phyloP scores from a whole-genome alignment of 2,797 vertebrate genomes.

The Anguilla megastoma region DNA sequence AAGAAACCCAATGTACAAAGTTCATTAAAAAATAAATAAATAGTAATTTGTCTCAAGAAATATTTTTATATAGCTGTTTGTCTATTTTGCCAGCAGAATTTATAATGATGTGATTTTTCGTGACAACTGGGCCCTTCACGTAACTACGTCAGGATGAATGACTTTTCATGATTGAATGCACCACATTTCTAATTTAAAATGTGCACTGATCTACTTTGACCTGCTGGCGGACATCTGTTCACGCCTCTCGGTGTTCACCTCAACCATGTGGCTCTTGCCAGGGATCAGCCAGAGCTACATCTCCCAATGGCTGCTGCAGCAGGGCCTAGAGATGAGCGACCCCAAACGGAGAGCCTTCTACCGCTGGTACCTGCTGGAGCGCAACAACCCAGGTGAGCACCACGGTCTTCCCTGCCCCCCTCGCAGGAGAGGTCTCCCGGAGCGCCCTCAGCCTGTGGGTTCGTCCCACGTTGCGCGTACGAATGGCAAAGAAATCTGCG shows the following conservation, averaged over 20 bases:
- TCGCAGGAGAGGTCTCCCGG: not conserved
- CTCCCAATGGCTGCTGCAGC: slow-evolving; percentile 82
- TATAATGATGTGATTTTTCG: not conserved
- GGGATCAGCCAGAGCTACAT: slow-evolving; percentile 85
- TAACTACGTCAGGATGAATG: not conserved
- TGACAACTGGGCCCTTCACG: not conserved
- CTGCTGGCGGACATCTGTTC: not conserved
- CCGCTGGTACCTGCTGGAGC: slow-evolving; percentile 83
- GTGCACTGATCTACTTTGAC: not conserved
- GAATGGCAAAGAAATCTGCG: not conserved
- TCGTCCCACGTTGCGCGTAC: not conserved
- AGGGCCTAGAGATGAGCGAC: slow-evolving; percentile 83
- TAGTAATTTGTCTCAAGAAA: not conserved
- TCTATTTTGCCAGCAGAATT: not conserved
- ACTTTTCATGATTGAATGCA: not conserved
- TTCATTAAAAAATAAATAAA: not conserved
- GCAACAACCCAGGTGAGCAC: slow-evolving; percentile 78
- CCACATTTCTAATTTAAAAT: not conserved
- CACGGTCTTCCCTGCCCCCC: too few species aligned
- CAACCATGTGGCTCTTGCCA: slow-evolving; percentile 39
- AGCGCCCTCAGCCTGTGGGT: not conserved
- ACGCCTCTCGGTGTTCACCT: not conserved
- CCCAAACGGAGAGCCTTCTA: slow-evolving; percentile 81
- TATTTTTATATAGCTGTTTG: not conserved
- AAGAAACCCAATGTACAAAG: slow-evolving; percentile 1